Conservation (phyloP, 1,140 invertebrate species). For the Heliothis subflexa region DNA sequence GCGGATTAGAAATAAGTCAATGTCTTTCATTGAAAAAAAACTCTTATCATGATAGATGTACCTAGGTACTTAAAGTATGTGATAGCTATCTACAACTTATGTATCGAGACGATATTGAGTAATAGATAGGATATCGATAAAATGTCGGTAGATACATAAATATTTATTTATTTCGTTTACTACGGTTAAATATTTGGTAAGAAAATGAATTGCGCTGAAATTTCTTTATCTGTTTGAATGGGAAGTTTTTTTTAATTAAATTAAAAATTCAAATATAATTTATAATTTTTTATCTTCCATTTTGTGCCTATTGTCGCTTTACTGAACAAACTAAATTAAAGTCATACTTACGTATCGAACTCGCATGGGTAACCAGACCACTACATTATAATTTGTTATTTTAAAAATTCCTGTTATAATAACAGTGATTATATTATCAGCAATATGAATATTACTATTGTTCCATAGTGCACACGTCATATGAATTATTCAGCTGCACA, state of each 20-base stretch:
- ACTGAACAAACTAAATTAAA: too few relatives aligned
- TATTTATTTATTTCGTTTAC: background rate
- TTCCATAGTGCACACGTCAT: background rate
- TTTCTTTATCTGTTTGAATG: too few relatives aligned
- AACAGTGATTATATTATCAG: too few relatives aligned
- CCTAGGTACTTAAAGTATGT: background rate
- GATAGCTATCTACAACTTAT: background rate
- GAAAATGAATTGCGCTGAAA: too few relatives aligned
- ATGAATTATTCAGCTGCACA: constrained; percentile 50
- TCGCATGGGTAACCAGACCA: too few relatives aligned
- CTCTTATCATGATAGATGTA: background rate
- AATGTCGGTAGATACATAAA: background rate
- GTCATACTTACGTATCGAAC: too few relatives aligned
- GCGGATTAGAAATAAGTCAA: background rate
- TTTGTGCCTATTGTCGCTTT: too few relatives aligned
- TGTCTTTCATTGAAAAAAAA: background rate
- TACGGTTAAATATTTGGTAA: too few relatives aligned
- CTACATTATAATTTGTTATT: too few relatives aligned
- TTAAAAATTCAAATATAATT: background rate
- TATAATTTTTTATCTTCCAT: too few relatives aligned
- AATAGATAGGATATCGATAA: background rate
- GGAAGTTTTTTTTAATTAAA: background rate
- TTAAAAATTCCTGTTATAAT: too few relatives aligned
- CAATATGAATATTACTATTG: background rate
- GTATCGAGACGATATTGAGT: constrained; percentile 1